Base-by-base conservation (phyloP, 35 echinoderm and acorn worm genomes). In the Heliocidaris erythrogramma region DNA sequence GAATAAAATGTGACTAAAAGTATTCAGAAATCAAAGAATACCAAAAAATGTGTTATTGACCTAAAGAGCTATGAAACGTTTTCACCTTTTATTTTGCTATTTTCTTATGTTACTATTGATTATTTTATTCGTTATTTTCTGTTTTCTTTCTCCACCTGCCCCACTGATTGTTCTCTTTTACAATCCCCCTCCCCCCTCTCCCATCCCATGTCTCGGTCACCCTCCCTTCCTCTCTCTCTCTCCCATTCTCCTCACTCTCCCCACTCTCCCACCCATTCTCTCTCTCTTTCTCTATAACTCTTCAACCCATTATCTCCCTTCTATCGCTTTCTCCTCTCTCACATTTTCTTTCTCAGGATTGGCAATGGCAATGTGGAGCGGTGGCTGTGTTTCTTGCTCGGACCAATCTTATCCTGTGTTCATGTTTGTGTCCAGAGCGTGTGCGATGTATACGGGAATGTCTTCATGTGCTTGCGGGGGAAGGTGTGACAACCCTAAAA, bases 391-490 rank as follows among this genome's bases (percentile, higher is more conserved):
- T 95, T 14, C 49, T 95, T 13, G 94, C 94, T 2, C 91, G 94
- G 94, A 95, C 91, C 21, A 95, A 95, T 31, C 94, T 95, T 13
- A 95, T 95, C 30, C 84, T 95, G 94, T 95, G 30, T 10, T 95
- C 48, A 95, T 95, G 94, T 95, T 95, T 42, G 35, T 42, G 35
- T 3, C 1, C 3, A 42, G 35, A 42, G 35, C 35, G 35, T 42
- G 35, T 42, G 35, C 35, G 35, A 42, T 42, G 35, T 42, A 3
- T 42, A 42, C 35, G 35, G 35, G 35, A 42, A 42, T 42, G 35
- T 42, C 35, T 42, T 42, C 35, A 42, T 42, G 35, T 42, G 3
- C 35, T 42, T 42, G 35, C 35, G 35, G 35, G 35, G 35, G 35
- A 42, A 42, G 35, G 35, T 42, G 3, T 42, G 35, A 42, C 35